Percentiles rank a stretch among this genome's conserved stretches.
These are phyloP conservation scores for Lophotriccus pileatus DNA, from an alignment of 2,797 vertebrate species.

Conservation along the genomic window DNA sequence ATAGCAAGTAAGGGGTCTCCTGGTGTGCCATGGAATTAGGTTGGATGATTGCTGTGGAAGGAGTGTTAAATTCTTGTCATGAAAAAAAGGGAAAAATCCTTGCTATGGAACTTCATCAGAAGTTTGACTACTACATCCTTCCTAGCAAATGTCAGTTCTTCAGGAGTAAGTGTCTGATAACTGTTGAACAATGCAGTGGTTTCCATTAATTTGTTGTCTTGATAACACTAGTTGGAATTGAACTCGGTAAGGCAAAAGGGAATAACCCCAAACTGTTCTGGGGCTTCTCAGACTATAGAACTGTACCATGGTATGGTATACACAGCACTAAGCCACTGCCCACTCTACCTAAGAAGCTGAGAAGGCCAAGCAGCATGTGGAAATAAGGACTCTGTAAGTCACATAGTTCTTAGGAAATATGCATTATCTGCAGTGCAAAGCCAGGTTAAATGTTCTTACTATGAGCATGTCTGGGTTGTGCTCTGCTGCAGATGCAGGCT, in stretches of 20 bases:
- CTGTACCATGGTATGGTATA: too few relatives aligned
- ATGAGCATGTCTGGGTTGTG: background rate
- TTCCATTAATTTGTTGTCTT: background rate
- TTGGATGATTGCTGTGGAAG: background rate
- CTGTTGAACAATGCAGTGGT: background rate
- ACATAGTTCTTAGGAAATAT: background rate
- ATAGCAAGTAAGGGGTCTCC: background rate
- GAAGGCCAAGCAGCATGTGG: accelerated
- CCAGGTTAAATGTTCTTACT: background rate
- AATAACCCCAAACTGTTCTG: background rate
- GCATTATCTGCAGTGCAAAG: background rate
- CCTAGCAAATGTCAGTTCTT: background rate
- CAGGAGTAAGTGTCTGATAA: background rate
- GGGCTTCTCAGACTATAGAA: background rate
- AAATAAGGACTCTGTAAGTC: background rate
- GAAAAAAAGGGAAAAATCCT: background rate
- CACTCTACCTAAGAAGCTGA: background rate
- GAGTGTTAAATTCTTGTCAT: background rate
- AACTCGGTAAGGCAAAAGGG: background rate
- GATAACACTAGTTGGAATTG: background rate
- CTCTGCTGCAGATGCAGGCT: background rate
- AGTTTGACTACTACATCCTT: background rate
- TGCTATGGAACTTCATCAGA: background rate
- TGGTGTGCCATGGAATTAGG: background rate
- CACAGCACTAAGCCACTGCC: background rate